phyloP scores from a whole-genome alignment of 37 sponge, comb jelly and placozoan species.

The Aphrocallistes beatrix region DNA sequence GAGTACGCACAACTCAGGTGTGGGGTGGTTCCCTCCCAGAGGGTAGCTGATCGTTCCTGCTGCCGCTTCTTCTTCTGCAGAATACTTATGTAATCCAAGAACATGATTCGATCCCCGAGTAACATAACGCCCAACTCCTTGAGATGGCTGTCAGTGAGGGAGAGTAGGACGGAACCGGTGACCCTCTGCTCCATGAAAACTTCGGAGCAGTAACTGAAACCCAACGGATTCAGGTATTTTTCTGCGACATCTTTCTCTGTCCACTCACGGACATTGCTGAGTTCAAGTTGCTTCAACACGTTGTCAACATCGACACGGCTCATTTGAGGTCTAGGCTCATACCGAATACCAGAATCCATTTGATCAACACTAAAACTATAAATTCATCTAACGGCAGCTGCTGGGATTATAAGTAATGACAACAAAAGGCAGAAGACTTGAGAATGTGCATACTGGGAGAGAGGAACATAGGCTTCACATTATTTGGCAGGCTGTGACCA shows the following conservation, averaged over 20 bases:
- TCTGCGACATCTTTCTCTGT: constrained; percentile 47
- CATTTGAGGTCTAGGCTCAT: not conserved
- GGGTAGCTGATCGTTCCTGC: constrained; percentile 48
- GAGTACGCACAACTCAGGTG: constrained; percentile 48
- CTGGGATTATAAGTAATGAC: not conserved
- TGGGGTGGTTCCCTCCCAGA: constrained; percentile 69
- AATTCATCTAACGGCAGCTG: no score
- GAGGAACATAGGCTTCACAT: not conserved
- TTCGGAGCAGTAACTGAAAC: constrained; percentile 49
- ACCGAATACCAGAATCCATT: not conserved
- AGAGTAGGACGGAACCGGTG: constrained; percentile 52
- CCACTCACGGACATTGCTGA: constrained; percentile 37
- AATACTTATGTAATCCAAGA: constrained; percentile 58
- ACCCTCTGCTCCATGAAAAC: constrained; percentile 46
- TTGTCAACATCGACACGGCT: not conserved
- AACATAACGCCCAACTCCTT: constrained; percentile 50
- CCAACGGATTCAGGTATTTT: constrained; percentile 52
- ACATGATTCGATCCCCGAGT: constrained; percentile 56
- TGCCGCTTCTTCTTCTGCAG: constrained; percentile 76
- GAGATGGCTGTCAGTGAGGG: constrained; percentile 44
- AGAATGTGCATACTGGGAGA: not conserved
- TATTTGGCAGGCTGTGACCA: no score
- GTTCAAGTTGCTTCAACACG: not conserved
- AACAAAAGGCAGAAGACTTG: constrained; percentile 2
- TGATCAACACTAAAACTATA: no score